Base-by-base conservation (phyloP, 2,113 vertebrate genomes). In the Cebus imitator region DNA sequence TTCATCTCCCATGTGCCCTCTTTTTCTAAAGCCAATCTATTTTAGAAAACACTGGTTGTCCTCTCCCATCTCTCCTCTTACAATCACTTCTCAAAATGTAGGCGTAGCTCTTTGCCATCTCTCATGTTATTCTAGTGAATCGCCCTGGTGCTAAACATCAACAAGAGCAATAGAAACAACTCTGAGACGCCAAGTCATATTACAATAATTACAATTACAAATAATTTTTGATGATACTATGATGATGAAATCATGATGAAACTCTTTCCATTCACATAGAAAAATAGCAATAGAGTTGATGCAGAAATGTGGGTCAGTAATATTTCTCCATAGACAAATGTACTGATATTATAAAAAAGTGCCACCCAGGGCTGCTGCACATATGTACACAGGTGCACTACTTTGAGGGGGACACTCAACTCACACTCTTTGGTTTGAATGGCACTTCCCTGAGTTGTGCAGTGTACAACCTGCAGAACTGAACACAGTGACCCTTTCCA, bases 71-170 rank as follows among this genome's bases (percentile, higher is more conserved):
- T 20, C 40, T 40, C 2, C 4, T 16, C 40, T 25, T 83, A 16
- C 17, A 32, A 9, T 52, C n/a, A 6, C 32, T 12, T 64, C 73
- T 45, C n/a, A 37, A 72, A 80, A 61, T 48, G 2, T 17, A 48
- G 17, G n/a, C 0, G 1, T 23, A 6, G 6, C 48, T 52, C 6
- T 21, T 14, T 21, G 3, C 20, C 4, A 23, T 2, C 43, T 4
- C 32, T 61, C 9, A 7, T 30, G 4, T 85, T 21, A 52, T 61
- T 21, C 8, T 52, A 64, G 35, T 64, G 55, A 35, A 58, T 23
- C 27, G 2, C 3, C 43, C 12, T 3, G 0, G 18, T 57, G 35
- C 27, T 32, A 16, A 40, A 21, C 35, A 40, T 52, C 37, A 57
- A 10, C 30, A 35, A 37, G 12, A 61, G 14, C 12, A 35, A 18